Base-by-base conservation (phyloP, 2,888 invertebrate species). In the Fabriciana adippe region DNA sequence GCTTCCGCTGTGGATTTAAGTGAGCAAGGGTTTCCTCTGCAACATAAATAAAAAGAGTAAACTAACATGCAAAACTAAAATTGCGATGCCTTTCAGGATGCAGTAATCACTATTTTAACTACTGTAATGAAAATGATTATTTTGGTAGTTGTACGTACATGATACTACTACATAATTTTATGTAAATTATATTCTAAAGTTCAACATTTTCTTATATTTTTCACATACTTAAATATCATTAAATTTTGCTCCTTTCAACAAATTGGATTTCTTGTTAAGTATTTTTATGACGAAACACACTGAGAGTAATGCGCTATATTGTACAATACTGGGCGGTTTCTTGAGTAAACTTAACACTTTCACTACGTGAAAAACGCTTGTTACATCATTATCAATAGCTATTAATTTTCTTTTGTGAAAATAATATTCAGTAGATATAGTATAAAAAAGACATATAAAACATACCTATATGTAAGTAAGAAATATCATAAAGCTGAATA, bases 301-400 rank as follows among this genome's bases (percentile, higher is more conserved):
- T n/a, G 68, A 68, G 74, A 71, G 71, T 74, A 73, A 67, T 63
- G 68, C 66, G 68, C 66, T 68, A 69, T 56, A 67, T 70, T 70
- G 70, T 68, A 73, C 71, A 73, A 69, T 67, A 59, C 67, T 56
- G 57, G 57, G 63, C 54, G 57, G 66, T 72, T 70, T 47, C 73
- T 74, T 73, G 64, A 70, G 64, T 71, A 68, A 71, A 62, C 57
- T 66, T 63, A 18, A 69, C 65, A 72, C 73, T 72, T 73, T 73
- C 73, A 73, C 73, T 57, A 45, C 61, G 71, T 66, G 70, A 69
- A 70, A 69, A 71, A 57, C 61, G 53, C 54, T 57, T 47, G 31
- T 65, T 66, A 63, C 65, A 16, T 48, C 61, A 67, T 68, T 65
- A 47, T 65, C 54, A 67, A 67, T 61, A 53, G 31, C 61, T 69